phyloP scores from a whole-genome alignment of 37 sponge, comb jelly and placozoan species.

The Aphrocallistes beatrix region DNA sequence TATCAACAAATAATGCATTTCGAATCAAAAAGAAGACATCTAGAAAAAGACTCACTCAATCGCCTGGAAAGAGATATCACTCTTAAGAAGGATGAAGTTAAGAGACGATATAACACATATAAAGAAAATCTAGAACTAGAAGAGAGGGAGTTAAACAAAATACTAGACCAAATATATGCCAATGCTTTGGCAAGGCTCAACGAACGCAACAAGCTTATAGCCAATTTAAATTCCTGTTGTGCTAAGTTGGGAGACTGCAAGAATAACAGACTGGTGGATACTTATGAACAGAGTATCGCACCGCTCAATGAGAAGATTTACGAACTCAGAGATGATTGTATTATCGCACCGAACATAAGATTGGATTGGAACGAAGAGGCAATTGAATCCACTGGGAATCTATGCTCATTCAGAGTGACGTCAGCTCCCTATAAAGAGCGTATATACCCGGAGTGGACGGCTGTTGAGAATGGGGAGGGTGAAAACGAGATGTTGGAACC shows the following conservation, averaged over 20 bases:
- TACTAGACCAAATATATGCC: background rate
- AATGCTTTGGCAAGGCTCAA: background rate
- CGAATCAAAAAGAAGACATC: too few relatives aligned
- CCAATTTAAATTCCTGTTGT: background rate
- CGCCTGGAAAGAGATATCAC: background rate
- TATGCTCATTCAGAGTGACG: background rate
- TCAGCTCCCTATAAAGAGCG: background rate
- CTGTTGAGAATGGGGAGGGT: background rate
- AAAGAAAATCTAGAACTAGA: background rate
- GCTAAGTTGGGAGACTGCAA: background rate
- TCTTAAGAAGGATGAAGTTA: background rate
- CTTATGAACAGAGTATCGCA: background rate
- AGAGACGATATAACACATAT: background rate
- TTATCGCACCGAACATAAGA: background rate
- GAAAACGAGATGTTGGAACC: background rate
- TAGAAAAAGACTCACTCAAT: background rate
- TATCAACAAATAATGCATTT: too few relatives aligned
- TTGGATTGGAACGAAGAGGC: background rate
- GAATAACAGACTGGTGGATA: background rate
- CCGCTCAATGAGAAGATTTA: background rate
- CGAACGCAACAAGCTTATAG: background rate
- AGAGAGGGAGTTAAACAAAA: background rate
- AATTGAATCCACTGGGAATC: background rate
- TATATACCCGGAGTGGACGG: background rate
- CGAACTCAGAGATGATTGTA: background rate